phyloP scores from a whole-genome alignment of 1,140 invertebrate species.

The Octopus sinensis region DNA sequence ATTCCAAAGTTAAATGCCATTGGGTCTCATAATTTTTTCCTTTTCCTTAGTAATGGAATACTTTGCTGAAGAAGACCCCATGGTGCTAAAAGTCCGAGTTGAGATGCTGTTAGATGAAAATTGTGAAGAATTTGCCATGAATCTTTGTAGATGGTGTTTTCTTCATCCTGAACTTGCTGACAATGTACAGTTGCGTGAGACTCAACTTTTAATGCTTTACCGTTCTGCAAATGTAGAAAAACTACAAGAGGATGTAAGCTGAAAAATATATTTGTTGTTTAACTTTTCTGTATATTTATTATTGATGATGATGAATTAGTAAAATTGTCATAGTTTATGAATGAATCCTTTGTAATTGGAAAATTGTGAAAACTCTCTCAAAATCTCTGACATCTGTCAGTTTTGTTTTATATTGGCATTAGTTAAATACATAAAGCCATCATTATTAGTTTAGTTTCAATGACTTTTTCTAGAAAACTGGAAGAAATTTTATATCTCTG shows the following conservation, averaged over 20 bases:
- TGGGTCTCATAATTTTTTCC: not conserved
- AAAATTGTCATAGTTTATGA: not conserved
- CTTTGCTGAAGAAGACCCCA: constrained; percentile 36
- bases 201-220: constrained; percentile 37
- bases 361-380: too few relatives aligned
- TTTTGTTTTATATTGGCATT: too few relatives aligned
- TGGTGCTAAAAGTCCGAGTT: constrained; percentile 42
- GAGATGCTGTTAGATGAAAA: constrained; percentile 45
- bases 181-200: constrained; percentile 35
- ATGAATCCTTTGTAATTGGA: not conserved
- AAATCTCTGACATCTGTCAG: not conserved
- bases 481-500: too few relatives aligned
- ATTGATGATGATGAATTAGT: not conserved
- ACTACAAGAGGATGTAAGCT: constrained; percentile 40
- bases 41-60: constrained; percentile 34
- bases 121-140: constrained; percentile 46
- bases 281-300: not conserved
- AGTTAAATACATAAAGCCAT: too few relatives aligned
- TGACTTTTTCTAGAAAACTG: too few relatives aligned
- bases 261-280: not conserved
- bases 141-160: constrained; percentile 40
- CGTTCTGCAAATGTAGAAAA: constrained; percentile 35
- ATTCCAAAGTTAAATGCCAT: too few relatives aligned
- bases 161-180: constrained; percentile 32
- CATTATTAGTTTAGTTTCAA: too few relatives aligned